These are phyloP conservation scores for Torymus tubicola DNA, from an alignment of 2,888 invertebrate genomes.

Conservation along the genomic window DNA sequence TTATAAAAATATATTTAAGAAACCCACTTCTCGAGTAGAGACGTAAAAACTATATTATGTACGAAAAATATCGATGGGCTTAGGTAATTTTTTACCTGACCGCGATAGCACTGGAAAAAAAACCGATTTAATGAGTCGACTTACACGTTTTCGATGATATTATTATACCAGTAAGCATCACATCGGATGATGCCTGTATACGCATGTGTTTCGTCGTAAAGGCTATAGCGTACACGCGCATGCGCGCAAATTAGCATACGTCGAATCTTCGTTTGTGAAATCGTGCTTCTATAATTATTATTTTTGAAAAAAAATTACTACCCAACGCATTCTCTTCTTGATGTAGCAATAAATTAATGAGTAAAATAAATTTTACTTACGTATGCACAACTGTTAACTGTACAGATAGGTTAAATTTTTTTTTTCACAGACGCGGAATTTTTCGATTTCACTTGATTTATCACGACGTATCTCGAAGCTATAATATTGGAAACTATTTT, in stretches of 20 bases:
- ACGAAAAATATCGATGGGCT: not conserved
- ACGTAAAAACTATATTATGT: not conserved
- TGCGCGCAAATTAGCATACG: slow-evolving; percentile 10
- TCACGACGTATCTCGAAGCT: too few relatives aligned
- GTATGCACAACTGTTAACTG: not conserved
- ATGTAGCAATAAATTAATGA: slow-evolving; percentile 3
- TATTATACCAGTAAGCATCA: slow-evolving; percentile 4
- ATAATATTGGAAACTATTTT: too few relatives aligned
- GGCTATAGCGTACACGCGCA: not conserved
- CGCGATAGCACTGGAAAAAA: not conserved
- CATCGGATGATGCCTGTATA: not conserved
- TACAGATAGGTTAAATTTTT: too few relatives aligned
- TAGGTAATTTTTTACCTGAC: not conserved
- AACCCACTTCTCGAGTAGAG: too few relatives aligned
- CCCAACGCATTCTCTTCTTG: not conserved
- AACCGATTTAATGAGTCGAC: slow-evolving; percentile 18
- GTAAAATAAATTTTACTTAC: not conserved
- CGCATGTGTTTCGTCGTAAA: slow-evolving; percentile 2
- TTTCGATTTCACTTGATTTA: too few relatives aligned
- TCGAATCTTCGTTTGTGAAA: slow-evolving; percentile 4
- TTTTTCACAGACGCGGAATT: too few relatives aligned
- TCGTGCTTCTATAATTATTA: not conserved
- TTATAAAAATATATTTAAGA: too few relatives aligned
- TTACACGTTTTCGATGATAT: slow-evolving; percentile 9
- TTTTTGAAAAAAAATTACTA: not conserved